Conservation (phyloP, 2,113 vertebrate species). For the Tyrannus savana region DNA sequence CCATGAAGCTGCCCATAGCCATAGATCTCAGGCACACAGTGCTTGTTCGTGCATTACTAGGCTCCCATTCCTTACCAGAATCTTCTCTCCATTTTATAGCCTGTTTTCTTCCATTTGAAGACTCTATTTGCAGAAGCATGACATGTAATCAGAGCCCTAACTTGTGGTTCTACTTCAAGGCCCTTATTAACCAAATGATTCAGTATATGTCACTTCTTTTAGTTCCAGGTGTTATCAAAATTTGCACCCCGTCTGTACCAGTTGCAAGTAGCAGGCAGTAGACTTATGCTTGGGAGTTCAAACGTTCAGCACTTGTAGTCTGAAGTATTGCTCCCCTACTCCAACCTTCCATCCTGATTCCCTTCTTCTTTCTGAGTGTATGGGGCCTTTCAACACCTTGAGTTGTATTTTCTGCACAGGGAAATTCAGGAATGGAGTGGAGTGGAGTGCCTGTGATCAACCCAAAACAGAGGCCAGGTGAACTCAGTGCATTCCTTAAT, state of each 20-base stretch:
- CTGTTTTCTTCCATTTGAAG: not conserved
- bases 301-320: not conserved
- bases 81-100: not conserved
- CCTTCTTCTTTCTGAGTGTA: not conserved
- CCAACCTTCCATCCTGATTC: not conserved
- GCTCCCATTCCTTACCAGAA: not conserved
- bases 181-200: not conserved
- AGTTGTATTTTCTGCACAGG: not conserved
- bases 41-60: not conserved
- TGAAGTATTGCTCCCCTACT: not conserved
- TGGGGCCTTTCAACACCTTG: not conserved
- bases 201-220: not conserved
- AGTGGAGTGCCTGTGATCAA: accelerated
- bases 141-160: not conserved
- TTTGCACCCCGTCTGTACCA: not conserved
- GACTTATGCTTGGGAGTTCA: not conserved
- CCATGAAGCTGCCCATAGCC: accelerated
- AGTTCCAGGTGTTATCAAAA: not conserved
- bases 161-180: not conserved
- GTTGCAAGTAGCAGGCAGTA: not conserved
- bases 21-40: not conserved
- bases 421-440: not conserved
- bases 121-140: not conserved
- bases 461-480: not conserved
- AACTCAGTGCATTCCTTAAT: not conserved